Evolutionary conservation across 2,113 vertebrate genomes (phyloP), one percentile per base, ranked within the genome.

Genomic region (Triplophysa tibetana): DNA sequence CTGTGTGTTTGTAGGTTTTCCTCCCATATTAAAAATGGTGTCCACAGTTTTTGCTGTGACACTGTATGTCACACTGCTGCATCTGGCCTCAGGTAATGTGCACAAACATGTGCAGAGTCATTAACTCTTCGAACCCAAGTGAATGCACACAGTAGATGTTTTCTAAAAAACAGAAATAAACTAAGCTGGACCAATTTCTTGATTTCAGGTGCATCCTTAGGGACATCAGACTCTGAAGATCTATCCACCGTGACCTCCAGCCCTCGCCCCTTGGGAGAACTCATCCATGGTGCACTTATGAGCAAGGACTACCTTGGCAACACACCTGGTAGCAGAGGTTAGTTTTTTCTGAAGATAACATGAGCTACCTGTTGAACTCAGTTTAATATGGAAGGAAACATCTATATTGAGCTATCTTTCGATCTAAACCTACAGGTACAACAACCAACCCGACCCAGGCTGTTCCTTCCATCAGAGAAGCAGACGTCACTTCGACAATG

Each of bases 231-330:
- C 69, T 79, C 88, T 24, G 90, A 90, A 41, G 80, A 82, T 65
- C 81, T 88, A 17, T 87, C 88, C 21, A 90, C 90, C 38, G 67
- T 88, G 33, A 77, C 86, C 43, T 88, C 92, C 38, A 89, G 89
- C 62, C 90, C 91, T 14, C 91, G 90, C 64, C 91, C 92, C 16
- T 86, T 94, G 79, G 92, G 91, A 0, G 93, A 93, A 69, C 88
- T 96, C 84, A 90, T 95, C 70, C 95, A 96, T 75, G 93, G 94
- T 65, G 93, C 94, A 19, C 90, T 96, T 80, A 91, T 94, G 89
- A 94, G 91, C 87, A 96, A 92, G 82, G 94, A 94, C 50, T 94
- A 94, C 83, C 85, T 93, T 33, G 89, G 90, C 24, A 92, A 91
- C 74, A 87, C 92, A 26, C 89, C 92, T 69, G 83, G 89, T 80